phyloP scores from a whole-genome alignment of 2,888 invertebrate genomes.

The Ganaspis brasiliensis region DNA sequence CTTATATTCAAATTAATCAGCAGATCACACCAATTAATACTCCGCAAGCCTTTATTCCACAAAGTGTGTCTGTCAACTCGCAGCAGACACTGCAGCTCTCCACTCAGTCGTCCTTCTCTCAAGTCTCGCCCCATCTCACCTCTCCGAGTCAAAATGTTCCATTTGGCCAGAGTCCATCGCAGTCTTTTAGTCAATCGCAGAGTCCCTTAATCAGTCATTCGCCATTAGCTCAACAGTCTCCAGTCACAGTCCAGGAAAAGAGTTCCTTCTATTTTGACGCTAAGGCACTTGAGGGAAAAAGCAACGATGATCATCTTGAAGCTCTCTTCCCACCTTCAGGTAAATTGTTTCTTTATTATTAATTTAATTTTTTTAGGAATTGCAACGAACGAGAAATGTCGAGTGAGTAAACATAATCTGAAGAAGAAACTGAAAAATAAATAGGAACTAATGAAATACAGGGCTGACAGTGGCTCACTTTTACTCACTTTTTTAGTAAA shows the following conservation, averaged over 20 bases:
- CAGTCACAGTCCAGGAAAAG: conserved; percentile 76
- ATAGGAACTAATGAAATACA: too few species aligned
- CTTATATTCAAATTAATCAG: conserved; percentile 70
- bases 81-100: conserved; percentile 65
- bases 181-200: conserved; percentile 73
- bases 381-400: too few species aligned
- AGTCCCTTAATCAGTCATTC: conserved; percentile 75
- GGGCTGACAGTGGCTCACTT: too few species aligned
- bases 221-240: conserved; percentile 76
- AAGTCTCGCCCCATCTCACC: conserved; percentile 71
- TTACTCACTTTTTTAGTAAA: too few species aligned
- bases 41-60: conserved; percentile 67
- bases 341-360: conserved; percentile 62
- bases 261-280: conserved; percentile 74
- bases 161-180: conserved; percentile 66
- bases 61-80: conserved; percentile 61
- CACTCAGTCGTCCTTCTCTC: conserved; percentile 64
- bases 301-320: conserved; percentile 81
- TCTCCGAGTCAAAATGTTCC: conserved; percentile 72
- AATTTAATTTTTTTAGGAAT: too few species aligned
- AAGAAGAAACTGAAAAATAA: too few species aligned
- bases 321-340: conserved; percentile 85
- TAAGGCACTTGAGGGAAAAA: conserved; percentile 63
- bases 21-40: conserved; percentile 68
- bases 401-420: too few species aligned